Conservation (phyloP, 2,888 invertebrate genomes). For the Sylvicola fuscatus region DNA sequence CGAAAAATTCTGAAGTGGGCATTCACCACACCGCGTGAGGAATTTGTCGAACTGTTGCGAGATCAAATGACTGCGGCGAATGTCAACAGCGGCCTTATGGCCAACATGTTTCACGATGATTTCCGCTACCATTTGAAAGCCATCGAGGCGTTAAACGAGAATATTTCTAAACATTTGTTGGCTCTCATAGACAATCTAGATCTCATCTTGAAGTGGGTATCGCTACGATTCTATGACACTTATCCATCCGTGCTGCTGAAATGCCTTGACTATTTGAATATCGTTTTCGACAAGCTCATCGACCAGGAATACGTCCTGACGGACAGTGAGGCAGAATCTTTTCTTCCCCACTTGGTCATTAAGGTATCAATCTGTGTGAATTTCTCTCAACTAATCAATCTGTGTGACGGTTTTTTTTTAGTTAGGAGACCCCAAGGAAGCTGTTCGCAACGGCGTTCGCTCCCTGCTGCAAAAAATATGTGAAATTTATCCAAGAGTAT, state of each 20-base stretch:
- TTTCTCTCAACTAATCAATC: too few relatives aligned
- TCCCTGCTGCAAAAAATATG: conserved; percentile 67
- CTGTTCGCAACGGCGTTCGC: conserved; percentile 77
- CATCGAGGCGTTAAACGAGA: conserved; percentile 73
- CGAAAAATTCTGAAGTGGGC: conserved; percentile 89
- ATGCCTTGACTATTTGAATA: conserved; percentile 77
- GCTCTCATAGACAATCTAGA: conserved; percentile 81
- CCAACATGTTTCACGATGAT: conserved; percentile 88
- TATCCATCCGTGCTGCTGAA: conserved; percentile 93
- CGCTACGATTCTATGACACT: conserved; percentile 92
- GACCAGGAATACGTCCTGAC: conserved; percentile 66
- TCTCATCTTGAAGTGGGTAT: conserved; percentile 89
- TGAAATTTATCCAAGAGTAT: conserved; percentile 72
- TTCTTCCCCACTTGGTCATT: conserved; percentile 83
- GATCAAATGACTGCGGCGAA: conserved; percentile 80
- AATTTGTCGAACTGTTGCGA: conserved; percentile 80
- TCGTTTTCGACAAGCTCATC: conserved; percentile 62
- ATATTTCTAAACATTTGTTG: conserved; percentile 53
- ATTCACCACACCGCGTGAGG: conserved; percentile 79
- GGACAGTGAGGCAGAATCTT: conserved; percentile 80
- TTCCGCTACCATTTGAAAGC: conserved; percentile 91
- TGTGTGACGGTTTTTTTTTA: too few relatives aligned
- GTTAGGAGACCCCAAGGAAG: conserved; percentile 92
- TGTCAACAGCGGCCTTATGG: conserved; percentile 67
- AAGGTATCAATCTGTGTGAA: conserved; percentile 54